Evolutionary conservation across 1,140 invertebrate species (phyloP).

Genomic region (Pteromalus puparum): DNA sequence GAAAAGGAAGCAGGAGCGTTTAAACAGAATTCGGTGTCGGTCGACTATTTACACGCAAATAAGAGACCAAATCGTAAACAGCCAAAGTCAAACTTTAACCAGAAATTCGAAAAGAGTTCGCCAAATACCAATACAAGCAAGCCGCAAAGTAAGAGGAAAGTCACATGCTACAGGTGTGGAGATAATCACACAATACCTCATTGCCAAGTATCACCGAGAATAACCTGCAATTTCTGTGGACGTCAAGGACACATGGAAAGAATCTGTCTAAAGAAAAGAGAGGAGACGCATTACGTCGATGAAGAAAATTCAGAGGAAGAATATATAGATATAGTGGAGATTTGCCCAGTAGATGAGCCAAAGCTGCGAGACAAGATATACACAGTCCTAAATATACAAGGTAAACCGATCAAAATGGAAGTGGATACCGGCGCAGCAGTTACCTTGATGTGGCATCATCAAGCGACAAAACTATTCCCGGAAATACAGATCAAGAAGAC

Average conservation of each 20-base stretch:
- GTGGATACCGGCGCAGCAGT: constrained; percentile 18
- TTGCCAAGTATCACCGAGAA: background rate
- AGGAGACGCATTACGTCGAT: too few species aligned
- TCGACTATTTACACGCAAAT: background rate
- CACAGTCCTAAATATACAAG: background rate
- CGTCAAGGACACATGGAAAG: background rate
- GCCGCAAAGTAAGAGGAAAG: background rate
- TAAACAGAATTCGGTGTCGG: background rate
- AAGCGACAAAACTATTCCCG: background rate
- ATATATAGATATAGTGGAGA: background rate
- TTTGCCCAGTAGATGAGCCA: background rate
- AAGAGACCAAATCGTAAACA: background rate
- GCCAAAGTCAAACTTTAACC: background rate
- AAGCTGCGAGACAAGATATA: background rate
- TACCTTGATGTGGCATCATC: background rate
- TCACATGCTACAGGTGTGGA: background rate
- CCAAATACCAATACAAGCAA: background rate
- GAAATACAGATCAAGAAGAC: background rate
- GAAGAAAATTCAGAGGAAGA: background rate
- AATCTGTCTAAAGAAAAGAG: constrained; percentile 6
- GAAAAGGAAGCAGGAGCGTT: constrained; percentile 35
- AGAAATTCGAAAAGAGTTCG: background rate
- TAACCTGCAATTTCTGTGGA: background rate
- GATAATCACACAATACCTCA: background rate
- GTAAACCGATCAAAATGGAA: background rate